Evolutionary conservation across 2,797 vertebrate species (phyloP).

Genomic region (Chrysocyon brachyurus): DNA sequence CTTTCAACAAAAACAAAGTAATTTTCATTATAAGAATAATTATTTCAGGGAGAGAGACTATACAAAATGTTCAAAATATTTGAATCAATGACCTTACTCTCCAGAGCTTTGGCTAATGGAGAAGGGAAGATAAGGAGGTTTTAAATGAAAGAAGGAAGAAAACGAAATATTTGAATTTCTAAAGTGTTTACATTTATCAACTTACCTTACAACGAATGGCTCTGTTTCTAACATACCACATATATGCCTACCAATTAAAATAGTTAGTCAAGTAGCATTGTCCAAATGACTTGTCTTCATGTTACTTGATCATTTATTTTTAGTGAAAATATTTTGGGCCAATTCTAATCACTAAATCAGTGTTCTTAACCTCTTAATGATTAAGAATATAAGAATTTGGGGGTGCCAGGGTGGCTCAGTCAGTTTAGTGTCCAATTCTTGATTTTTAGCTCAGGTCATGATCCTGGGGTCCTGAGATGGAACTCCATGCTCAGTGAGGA

Average conservation of each 20-base stretch:
- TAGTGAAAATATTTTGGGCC: neutral
- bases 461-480: neutral
- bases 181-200: neutral
- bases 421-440: neutral
- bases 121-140: neutral
- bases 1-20: neutral
- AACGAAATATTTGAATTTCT: neutral
- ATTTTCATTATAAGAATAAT: neutral
- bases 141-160: neutral
- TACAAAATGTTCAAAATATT: conserved; percentile 14
- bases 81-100: neutral
- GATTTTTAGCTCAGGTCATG: neutral
- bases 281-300: neutral
- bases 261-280: neutral
- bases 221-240: neutral
- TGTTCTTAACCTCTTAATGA: conserved; percentile 5
- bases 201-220: neutral
- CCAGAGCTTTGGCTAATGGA: neutral
- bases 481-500: neutral
- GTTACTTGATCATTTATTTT: neutral
- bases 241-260: neutral
- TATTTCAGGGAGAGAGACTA: neutral
- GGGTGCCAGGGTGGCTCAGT: neutral
- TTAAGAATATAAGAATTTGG: neutral
- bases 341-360: neutral